These are phyloP conservation scores for Stenotaenia linearis DNA, from an alignment of 2,888 invertebrate genomes.

Conservation along the genomic window DNA sequence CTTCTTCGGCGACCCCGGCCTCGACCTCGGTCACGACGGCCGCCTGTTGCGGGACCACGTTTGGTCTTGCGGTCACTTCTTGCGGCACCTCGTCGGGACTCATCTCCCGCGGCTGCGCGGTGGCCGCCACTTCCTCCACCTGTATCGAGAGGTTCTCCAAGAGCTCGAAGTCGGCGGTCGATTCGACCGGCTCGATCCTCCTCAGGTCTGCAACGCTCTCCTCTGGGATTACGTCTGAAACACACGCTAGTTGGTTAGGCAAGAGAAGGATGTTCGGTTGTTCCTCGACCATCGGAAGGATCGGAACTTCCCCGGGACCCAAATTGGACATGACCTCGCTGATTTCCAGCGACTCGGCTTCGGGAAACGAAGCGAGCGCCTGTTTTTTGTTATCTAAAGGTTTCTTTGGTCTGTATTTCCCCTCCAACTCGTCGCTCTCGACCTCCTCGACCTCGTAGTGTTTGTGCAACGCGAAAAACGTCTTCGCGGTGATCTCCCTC, in stretches of 20 bases:
- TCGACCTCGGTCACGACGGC: conserved; percentile 30
- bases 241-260: conserved; percentile 35
- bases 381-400: not conserved
- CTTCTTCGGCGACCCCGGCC: conserved; percentile 19
- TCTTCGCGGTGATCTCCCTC: conserved; percentile 31
- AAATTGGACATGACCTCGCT: conserved; percentile 27
- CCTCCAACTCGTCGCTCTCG: conserved; percentile 7
- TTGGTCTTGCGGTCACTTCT: conserved; percentile 3
- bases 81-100: conserved; percentile 30
- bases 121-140: conserved; percentile 37
- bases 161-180: conserved; percentile 36
- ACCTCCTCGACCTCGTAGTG: conserved; percentile 33
- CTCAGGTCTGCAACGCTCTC: conserved; percentile 33
- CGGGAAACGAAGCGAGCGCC: not conserved
- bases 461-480: conserved; percentile 30
- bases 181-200: conserved; percentile 32
- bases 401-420: not conserved
- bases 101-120: conserved; percentile 29
- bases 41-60: conserved; percentile 28
- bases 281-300: not conserved
- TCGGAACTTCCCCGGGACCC: conserved; percentile 17
- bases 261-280: conserved; percentile 28
- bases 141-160: conserved; percentile 35
- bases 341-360: conserved; percentile 29
- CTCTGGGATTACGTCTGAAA: conserved; percentile 36